Base-by-base conservation (phyloP, 2,797 vertebrate genomes). In the Anas flavirostris region DNA sequence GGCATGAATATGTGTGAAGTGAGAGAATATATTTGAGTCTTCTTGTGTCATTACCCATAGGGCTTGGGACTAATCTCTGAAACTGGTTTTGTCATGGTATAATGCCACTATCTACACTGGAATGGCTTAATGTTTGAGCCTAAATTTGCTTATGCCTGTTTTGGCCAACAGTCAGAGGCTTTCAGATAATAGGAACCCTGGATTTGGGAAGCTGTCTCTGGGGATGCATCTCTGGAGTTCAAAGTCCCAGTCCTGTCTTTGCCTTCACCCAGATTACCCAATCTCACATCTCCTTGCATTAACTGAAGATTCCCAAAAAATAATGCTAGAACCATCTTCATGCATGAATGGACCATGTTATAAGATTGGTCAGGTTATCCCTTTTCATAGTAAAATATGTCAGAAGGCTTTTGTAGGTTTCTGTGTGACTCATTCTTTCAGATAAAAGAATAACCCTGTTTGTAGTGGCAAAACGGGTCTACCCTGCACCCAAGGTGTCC, bases 61-160 rank as follows among this genome's bases (percentile, higher is more conserved):
- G 33, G 52, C 11, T 82, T 72, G 22, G 8, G 21, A 82, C 59
- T 92, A 74, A 86, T 77, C 80, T 62, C 59, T 6, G 3, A 76
- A 93, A 70, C 28, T 26, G 28, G 6, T 83, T 95, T 88, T 95
- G 73, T 64, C 67, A 68, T 21, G 63, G 63, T 84, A 15, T 53
- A 88, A 92, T 1, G 3, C 33, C 56, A 60, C 88, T 77, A 74
- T 56, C 67, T 86, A 25, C 33, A 18, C 16, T 37, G 10, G 67
- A 84, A 56, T 26, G 56, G 12, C 13, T 86, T 84, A 81, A 73
- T 46, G n/a, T 74, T 55, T 74, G 63, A 94, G 16, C 19, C 7
- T 88, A 86, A 90, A 95, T 84, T 92, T 92, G 37, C 25, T 91
- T 90, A 91, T 55, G 59, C 5, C 25, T 58, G 1, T 28, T 90